Percentiles rank a stretch among this genome's conserved stretches.
phyloP scores from a whole-genome alignment of 1,140 invertebrate species.

The Drosophila bocki region DNA sequence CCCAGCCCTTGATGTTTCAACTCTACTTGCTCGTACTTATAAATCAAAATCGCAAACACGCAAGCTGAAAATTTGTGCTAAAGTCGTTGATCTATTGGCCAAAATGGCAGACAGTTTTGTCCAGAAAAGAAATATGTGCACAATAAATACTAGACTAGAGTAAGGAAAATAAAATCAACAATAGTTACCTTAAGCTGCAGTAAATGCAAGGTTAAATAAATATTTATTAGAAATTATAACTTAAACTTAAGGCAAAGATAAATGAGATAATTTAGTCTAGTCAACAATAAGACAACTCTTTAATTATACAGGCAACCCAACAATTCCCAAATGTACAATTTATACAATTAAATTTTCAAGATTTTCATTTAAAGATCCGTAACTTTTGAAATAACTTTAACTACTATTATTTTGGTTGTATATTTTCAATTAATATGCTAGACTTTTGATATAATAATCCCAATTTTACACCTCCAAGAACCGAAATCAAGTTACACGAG shows the following conservation, averaged over 20 bases:
- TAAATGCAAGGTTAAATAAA: background rate
- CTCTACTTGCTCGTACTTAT: slow-evolving; percentile 70
- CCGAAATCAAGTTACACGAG: background rate
- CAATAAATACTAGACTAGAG: slow-evolving; percentile 58
- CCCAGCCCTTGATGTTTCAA: slow-evolving; percentile 57
- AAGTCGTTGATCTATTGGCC: slow-evolving; percentile 72
- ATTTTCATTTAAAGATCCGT: background rate
- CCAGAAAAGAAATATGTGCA: slow-evolving; percentile 32
- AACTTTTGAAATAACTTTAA: too few relatives aligned
- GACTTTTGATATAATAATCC: too few relatives aligned
- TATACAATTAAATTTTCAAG: too few relatives aligned
- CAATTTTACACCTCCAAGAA: background rate
- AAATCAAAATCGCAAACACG: slow-evolving; percentile 79
- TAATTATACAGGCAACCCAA: background rate
- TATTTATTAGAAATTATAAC: slow-evolving; percentile 6
- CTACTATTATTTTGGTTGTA: background rate
- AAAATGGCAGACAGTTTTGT: slow-evolving; percentile 54
- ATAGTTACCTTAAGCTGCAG: background rate
- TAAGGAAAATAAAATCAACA: slow-evolving; percentile 1
- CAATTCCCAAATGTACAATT: too few relatives aligned
- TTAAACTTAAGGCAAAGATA: too few relatives aligned
- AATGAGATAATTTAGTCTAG: background rate
- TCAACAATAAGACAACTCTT: background rate
- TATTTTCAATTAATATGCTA: background rate
- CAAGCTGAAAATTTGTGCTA: slow-evolving; percentile 50